Evolutionary conservation across 2,888 invertebrate species (phyloP).

Genomic region (Dicycla oo): DNA sequence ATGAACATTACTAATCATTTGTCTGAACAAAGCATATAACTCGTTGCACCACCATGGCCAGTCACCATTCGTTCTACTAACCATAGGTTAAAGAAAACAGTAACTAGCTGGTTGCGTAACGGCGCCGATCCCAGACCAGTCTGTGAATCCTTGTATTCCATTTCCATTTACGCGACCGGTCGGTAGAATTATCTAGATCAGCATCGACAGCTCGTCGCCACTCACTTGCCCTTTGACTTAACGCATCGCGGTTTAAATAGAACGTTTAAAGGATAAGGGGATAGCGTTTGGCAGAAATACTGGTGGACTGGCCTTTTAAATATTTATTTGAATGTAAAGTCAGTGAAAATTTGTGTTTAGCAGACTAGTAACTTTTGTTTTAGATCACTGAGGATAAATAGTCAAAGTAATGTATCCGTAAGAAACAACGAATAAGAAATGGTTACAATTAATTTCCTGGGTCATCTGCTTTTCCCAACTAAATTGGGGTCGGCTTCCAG

Average conservation of each 20-base stretch:
- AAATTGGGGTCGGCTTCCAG: too few relatives aligned
- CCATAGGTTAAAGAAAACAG: constrained; percentile 23
- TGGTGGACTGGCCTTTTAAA: neutral
- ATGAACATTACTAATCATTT: constrained; percentile 13
- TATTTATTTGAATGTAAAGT: neutral
- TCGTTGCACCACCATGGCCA: constrained; percentile 14
- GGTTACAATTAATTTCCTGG: too few relatives aligned
- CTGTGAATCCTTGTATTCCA: constrained; percentile 67
- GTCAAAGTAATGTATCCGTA: neutral
- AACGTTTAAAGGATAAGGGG: constrained; percentile 30
- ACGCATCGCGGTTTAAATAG: constrained; percentile 58
- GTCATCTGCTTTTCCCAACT: too few relatives aligned
- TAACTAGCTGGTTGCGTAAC: constrained; percentile 46
- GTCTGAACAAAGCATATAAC: neutral
- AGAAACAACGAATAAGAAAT: neutral
- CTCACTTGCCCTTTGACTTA: constrained; percentile 86
- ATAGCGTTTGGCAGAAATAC: constrained; percentile 18
- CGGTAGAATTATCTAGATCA: constrained; percentile 74
- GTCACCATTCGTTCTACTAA: constrained; percentile 3
- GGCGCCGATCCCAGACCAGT: constrained; percentile 44
- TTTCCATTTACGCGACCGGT: constrained; percentile 64
- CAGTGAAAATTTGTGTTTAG: too few relatives aligned
- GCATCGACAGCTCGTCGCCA: constrained; percentile 69
- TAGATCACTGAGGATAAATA: neutral
- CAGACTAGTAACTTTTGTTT: too few relatives aligned